Evolutionary conservation across 2,113 vertebrate species (phyloP).

Genomic region (Neogobius melanostomus): DNA sequence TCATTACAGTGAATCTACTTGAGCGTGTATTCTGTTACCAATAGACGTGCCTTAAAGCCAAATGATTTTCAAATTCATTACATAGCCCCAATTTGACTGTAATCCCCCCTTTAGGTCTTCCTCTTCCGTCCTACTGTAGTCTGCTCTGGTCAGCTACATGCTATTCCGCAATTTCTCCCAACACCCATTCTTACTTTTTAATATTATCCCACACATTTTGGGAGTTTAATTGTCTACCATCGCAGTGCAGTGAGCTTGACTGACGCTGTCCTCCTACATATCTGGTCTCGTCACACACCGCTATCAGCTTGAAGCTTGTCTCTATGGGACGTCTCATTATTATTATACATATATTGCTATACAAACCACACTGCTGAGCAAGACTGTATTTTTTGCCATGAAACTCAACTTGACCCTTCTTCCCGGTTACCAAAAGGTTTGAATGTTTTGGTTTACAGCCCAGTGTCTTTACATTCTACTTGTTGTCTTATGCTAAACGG

Average conservation of each 20-base stretch:
- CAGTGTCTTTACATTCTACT: background rate
- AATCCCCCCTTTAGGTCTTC: conserved; percentile 24
- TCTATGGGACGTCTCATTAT: background rate
- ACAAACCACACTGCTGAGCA: background rate
- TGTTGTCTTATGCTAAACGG: background rate
- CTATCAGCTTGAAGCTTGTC: conserved; percentile 13
- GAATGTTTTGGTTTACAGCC: background rate
- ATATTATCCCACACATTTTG: background rate
- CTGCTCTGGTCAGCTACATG: conserved; percentile 11
- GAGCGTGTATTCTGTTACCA: conserved; percentile 57
- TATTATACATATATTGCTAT: background rate
- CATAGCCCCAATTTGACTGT: conserved; percentile 29
- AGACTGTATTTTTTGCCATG: background rate
- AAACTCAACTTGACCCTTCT: background rate
- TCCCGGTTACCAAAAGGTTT: background rate
- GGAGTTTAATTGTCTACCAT: conserved; percentile 2
- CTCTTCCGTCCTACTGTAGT: conserved; percentile 21
- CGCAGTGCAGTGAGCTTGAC: conserved; percentile 18
- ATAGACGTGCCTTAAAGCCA: conserved; percentile 48
- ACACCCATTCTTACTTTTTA: background rate
- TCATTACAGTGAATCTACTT: conserved; percentile 55
- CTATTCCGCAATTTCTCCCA: background rate
- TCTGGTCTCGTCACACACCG: background rate
- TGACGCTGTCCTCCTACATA: conserved; percentile 4
- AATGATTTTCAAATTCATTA: conserved; percentile 62